These are phyloP conservation scores for Agonum fuliginosum DNA, from an alignment of 2,888 invertebrate species.

Conservation along the genomic window DNA sequence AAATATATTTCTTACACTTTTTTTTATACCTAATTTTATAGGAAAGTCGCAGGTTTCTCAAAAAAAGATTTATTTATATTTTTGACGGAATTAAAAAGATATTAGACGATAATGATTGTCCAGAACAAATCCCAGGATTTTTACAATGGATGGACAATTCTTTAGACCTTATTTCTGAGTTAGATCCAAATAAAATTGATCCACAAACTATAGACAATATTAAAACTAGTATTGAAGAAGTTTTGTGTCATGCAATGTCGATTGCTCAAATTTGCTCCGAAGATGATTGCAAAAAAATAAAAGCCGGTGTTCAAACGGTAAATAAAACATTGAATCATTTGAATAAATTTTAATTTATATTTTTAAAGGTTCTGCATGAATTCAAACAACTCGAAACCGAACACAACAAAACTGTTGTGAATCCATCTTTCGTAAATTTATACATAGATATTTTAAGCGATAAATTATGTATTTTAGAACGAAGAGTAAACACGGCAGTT, in stretches of 20 bases:
- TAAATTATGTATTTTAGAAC: constrained; percentile 79
- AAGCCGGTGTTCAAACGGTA: constrained; percentile 76
- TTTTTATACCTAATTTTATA: constrained; percentile 57
- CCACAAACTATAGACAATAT: constrained; percentile 63
- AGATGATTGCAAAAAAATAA: constrained; percentile 71
- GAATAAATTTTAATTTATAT: neutral
- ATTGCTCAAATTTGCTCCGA: constrained; percentile 69
- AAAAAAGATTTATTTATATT: constrained; percentile 65
- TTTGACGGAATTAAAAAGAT: constrained; percentile 64
- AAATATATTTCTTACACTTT: neutral
- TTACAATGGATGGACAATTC: constrained; percentile 69
- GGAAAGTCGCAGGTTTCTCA: constrained; percentile 66
- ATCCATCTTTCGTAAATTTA: constrained; percentile 75
- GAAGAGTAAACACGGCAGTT: constrained; percentile 80
- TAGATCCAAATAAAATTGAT: constrained; percentile 63
- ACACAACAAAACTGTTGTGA: constrained; percentile 71
- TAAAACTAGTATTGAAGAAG: constrained; percentile 67
- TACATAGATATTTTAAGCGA: constrained; percentile 78
- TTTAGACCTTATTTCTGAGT: constrained; percentile 67
- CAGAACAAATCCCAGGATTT: constrained; percentile 66
- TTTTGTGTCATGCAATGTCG: constrained; percentile 71
- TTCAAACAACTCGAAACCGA: constrained; percentile 74
- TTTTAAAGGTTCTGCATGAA: constrained; percentile 74
- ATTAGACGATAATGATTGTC: constrained; percentile 57
- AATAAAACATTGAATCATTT: constrained; percentile 61